Base-by-base conservation (phyloP, 2,113 vertebrate species). In the Catharus fuscescens region DNA sequence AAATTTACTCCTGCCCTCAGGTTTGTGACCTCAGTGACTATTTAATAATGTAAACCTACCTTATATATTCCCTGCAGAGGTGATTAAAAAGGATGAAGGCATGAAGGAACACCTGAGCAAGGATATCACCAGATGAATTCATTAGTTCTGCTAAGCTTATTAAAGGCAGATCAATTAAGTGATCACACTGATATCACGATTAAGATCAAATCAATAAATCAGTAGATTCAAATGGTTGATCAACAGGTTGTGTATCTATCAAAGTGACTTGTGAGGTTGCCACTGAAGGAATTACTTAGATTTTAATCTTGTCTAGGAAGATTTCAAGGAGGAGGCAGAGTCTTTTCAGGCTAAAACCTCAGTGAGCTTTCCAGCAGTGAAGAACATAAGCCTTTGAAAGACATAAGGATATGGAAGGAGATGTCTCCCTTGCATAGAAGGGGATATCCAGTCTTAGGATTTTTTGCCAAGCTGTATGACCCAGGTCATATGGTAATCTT, bases 111-210 rank as follows among this genome's bases (percentile, higher is more conserved):
- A 95, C 84, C 89, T 95, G 78, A 91, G 83, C 73, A 91, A 92
- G 65, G 44, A 38, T 86, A 89, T 48, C 1, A 1, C 73, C 81
- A 61, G 85, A 81, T 28, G 21, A 60, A 79, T 89, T 86, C 9
- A 76, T 91, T 95, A 87, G 71, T 96, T 92, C 86, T 82, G 57
- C 69, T 76, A 6, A 84, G 73, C 77, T 81, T 91, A 92, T 95
- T 95, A 92, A 93, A 78, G 54, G 19, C n/a, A 60, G 80, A 86
- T 52, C 65, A 87, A 72, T 87, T 53, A 88, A 84, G 45, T 53
- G 69, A 91, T 92, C 80, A 53, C 53, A 45, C 36, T 0, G 0
- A 54, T 47, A 70, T 67, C 18, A 26, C 25, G 28, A 72, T 84
- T 89, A 93, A 95, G 61, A 94, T 82, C 28, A 74, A 91, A 81